phyloP scores from a whole-genome alignment of 2,888 invertebrate species.

The Drosophila subsilvestris region DNA sequence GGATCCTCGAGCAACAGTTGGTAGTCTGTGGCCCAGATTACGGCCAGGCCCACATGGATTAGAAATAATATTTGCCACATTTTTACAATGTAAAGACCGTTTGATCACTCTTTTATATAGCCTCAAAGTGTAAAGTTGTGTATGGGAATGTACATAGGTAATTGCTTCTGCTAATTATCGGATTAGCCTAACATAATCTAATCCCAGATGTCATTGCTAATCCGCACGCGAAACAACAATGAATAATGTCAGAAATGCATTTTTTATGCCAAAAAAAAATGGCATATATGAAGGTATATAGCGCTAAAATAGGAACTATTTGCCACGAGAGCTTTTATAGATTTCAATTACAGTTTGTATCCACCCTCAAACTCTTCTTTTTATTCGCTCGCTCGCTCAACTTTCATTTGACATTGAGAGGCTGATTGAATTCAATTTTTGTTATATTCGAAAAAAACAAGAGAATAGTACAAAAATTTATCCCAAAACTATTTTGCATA shows the following conservation, averaged over 20 bases:
- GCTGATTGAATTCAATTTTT: slow-evolving; percentile 37
- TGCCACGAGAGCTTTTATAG: neutral
- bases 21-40: slow-evolving; percentile 23
- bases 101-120: slow-evolving; percentile 11
- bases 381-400: slow-evolving; percentile 1
- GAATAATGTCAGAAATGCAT: neutral
- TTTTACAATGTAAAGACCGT: neutral
- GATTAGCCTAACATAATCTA: slow-evolving; percentile 4
- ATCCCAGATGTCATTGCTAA: neutral
- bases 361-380: neutral
- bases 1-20: slow-evolving; percentile 32
- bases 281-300: neutral
- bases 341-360: no score
- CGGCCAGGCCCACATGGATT: neutral
- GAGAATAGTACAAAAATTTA: slow-evolving; percentile 4
- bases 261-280: neutral
- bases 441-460: neutral
- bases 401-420: slow-evolving; percentile 31
- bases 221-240: neutral
- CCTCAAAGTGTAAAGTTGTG: neutral
- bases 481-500: slow-evolving; percentile 53
- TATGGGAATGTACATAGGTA: neutral
- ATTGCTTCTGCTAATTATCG: slow-evolving; percentile 2
- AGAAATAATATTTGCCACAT: slow-evolving; percentile 6
- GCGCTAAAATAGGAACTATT: no score